Conservation (phyloP, 1,140 invertebrate species). For the Trigoniulus corallinus region DNA sequence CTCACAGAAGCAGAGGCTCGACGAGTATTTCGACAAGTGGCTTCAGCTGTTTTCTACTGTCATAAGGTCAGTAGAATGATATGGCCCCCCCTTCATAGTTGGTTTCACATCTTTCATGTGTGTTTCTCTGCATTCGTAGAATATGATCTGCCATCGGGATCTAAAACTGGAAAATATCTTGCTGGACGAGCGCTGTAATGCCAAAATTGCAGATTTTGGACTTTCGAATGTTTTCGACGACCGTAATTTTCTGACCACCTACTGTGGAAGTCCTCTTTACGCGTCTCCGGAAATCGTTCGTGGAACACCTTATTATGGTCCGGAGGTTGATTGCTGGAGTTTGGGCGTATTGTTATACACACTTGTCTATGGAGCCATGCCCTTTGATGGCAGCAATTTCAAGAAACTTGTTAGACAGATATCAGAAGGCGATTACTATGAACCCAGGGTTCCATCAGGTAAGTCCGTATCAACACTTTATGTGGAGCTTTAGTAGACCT, state of each 20-base stretch:
- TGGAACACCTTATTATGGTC: conserved; percentile 93
- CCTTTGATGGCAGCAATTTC: conserved; percentile 97
- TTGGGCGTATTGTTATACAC: conserved; percentile 94
- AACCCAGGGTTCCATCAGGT: conserved; percentile 87
- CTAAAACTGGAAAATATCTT: conserved; percentile 98
- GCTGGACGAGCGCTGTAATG: conserved; percentile 84
- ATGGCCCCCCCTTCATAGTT: neutral
- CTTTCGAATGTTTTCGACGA: conserved; percentile 95
- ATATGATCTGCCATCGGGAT: conserved; percentile 95
- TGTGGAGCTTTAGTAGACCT: too few species aligned
- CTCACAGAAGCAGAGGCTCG: conserved; percentile 82
- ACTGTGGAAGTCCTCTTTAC: conserved; percentile 94
- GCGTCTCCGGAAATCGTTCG: conserved; percentile 98
- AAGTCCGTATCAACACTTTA: too few species aligned
- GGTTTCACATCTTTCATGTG: neutral
- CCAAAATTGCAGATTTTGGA: conserved; percentile 99
- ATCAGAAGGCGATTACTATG: conserved; percentile 90
- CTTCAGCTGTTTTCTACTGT: conserved; percentile 94
- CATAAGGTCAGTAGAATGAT: conserved; percentile 50
- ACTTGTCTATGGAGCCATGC: conserved; percentile 97
- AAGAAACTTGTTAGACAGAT: conserved; percentile 93
- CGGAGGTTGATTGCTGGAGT: conserved; percentile 87
- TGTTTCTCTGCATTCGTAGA: too few species aligned
- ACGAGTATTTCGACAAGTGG: conserved; percentile 91
- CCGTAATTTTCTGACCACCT: conserved; percentile 64